Percentiles rank a stretch among this genome's conserved stretches.
Evolutionary conservation across 2,888 invertebrate genomes (phyloP).

Genomic region (Stenolophus ochropezus): DNA sequence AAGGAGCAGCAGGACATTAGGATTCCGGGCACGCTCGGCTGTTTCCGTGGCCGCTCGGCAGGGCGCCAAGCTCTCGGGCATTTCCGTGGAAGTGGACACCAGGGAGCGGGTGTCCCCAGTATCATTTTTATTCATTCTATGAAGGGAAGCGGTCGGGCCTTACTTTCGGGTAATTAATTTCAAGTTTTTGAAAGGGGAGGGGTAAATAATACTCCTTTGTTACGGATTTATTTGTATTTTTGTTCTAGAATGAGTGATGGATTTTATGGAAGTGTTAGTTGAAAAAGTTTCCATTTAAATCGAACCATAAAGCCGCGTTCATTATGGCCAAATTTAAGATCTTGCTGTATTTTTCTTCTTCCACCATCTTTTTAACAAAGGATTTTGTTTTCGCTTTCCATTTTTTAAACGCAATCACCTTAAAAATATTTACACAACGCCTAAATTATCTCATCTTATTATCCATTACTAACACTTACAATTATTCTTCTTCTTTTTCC

Average conservation of each 20-base stretch:
- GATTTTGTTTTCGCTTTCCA: background rate
- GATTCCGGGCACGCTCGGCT: background rate
- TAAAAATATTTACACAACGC: no score
- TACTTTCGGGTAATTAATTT: conserved; percentile 33
- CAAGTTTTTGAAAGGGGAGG: conserved; percentile 23
- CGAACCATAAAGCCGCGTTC: conserved; percentile 23
- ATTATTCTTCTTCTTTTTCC: no score
- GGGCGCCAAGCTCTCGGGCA: background rate
- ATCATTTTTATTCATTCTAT: conserved; percentile 43
- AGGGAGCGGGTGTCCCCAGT: conserved; percentile 12
- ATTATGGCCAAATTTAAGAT: conserved; percentile 13
- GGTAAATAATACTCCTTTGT: conserved; percentile 35
- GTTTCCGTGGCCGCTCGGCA: conserved; percentile 24
- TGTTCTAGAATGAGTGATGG: conserved; percentile 36
- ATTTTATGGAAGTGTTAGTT: conserved; percentile 7
- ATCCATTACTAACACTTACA: no score
- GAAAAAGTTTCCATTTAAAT: conserved; percentile 39
- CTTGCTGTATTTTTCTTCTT: background rate
- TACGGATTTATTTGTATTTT: conserved; percentile 41
- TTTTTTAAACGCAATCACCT: no score
- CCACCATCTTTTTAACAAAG: background rate
- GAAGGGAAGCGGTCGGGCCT: background rate
- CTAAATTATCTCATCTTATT: no score
- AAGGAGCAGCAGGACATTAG: background rate
- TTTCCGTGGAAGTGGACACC: conserved; percentile 33